Conservation (phyloP, 2,113 vertebrate genomes). For the Semicossyphus pulcher region DNA sequence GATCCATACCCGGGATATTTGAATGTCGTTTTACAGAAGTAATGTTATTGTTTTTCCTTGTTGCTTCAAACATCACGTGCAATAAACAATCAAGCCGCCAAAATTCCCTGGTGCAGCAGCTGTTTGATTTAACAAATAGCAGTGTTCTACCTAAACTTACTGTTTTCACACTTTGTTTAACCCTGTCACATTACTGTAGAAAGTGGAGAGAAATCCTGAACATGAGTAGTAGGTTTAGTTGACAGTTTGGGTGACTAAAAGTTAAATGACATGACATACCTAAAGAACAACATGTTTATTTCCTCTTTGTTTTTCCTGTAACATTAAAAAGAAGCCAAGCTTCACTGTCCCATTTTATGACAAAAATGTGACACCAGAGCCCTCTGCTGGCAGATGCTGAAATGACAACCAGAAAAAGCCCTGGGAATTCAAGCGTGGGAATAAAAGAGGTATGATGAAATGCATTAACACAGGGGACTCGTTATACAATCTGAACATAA, state of each 20-base stretch:
- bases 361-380: background rate
- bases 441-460: background rate
- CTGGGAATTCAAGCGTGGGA: background rate
- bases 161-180: background rate
- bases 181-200: background rate
- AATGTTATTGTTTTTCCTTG: no score
- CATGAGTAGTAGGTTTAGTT: background rate
- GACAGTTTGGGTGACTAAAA: background rate
- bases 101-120: no score
- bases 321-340: background rate
- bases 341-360: background rate
- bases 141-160: no score
- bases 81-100: no score
- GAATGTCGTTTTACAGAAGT: no score
- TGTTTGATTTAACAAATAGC: no score
- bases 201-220: background rate
- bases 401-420: background rate
- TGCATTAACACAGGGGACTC: conserved; percentile 7
- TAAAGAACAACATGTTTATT: background rate
- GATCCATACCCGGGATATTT: no score
- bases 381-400: conserved; percentile 19
- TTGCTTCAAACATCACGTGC: no score
- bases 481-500: conserved; percentile 17
- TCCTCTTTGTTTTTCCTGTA: background rate
- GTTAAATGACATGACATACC: background rate